A percentile compares a stretch with the other conserved stretches of the same genome.
Conservation (phyloP, 2,113 vertebrate genomes). For the Pollachius pollachius region DNA sequence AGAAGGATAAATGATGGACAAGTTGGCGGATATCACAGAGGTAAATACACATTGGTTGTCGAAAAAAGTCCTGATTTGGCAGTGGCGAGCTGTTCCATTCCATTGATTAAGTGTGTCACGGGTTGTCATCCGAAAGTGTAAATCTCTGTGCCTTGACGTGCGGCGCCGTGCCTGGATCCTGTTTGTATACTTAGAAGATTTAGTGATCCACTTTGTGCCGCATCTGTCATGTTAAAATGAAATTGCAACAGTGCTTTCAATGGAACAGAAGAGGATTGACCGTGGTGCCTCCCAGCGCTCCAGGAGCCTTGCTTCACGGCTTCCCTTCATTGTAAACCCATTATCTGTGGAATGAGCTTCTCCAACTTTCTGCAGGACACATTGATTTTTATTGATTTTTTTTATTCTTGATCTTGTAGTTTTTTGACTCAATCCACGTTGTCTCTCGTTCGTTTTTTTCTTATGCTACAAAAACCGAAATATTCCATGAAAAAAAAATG, state of each 20-base stretch:
- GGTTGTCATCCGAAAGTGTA: conserved; percentile 53
- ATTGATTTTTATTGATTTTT: not conserved
- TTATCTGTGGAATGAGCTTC: not conserved
- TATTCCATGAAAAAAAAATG: too few relatives aligned
- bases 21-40: conserved; percentile 49
- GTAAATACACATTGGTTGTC: conserved; percentile 53
- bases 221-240: conserved; percentile 59
- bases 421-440: too few relatives aligned
- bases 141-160: conserved; percentile 11
- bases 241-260: conserved; percentile 37
- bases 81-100: conserved; percentile 41
- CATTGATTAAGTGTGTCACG: conserved; percentile 68
- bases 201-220: conserved; percentile 51
- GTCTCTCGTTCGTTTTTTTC: too few relatives aligned
- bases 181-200: conserved; percentile 60
- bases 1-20: conserved; percentile 48
- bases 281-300: conserved; percentile 24
- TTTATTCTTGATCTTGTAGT: not conserved
- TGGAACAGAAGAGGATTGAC: conserved; percentile 28
- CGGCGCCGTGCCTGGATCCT: conserved; percentile 37
- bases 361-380: not conserved
- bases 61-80: conserved; percentile 54
- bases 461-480: too few relatives aligned
- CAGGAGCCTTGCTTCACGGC: conserved; percentile 14
- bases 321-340: conserved; percentile 9